A percentile compares a stretch with the other conserved stretches of the same genome.
Evolutionary conservation across 30 jellyfish, hydroid and myxozoan genomes (phyloP).

Genomic region (Aurelia aurita complex sp. Pacific): DNA sequence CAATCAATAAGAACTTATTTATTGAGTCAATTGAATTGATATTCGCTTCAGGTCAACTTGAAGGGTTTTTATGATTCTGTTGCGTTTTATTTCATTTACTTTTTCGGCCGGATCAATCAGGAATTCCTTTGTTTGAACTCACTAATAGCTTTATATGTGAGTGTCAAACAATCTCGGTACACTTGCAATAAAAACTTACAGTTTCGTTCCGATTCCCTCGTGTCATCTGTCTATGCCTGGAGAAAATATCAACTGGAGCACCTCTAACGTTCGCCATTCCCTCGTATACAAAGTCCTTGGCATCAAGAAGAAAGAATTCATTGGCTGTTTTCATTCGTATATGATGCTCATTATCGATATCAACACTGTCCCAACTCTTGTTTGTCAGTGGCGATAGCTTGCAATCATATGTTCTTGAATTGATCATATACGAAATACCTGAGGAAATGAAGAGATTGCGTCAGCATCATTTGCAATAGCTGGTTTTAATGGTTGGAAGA

Average conservation of each 20-base stretch:
- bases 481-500: no score
- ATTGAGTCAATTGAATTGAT: no score
- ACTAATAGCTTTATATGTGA: no score
- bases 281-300: not conserved
- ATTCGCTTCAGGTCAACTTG: no score
- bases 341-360: conserved; percentile 7
- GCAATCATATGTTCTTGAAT: conserved; percentile 1
- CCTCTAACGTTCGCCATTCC: conserved; percentile 20
- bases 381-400: conserved; percentile 5
- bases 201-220: not conserved
- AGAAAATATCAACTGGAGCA: conserved; percentile 2
- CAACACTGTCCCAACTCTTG: conserved; percentile 24
- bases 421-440: conserved; percentile 9
- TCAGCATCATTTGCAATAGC: not conserved
- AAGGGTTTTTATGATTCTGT: no score
- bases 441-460: not conserved
- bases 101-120: no score
- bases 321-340: conserved; percentile 17
- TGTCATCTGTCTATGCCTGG: not conserved
- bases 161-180: no score
- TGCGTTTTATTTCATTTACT: no score
- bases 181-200: not conserved
- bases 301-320: conserved; percentile 4
- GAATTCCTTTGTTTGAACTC: no score
- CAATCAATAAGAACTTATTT: no score